Base-by-base conservation (phyloP, 2,888 invertebrate genomes). In the Drosophila atripex region DNA sequence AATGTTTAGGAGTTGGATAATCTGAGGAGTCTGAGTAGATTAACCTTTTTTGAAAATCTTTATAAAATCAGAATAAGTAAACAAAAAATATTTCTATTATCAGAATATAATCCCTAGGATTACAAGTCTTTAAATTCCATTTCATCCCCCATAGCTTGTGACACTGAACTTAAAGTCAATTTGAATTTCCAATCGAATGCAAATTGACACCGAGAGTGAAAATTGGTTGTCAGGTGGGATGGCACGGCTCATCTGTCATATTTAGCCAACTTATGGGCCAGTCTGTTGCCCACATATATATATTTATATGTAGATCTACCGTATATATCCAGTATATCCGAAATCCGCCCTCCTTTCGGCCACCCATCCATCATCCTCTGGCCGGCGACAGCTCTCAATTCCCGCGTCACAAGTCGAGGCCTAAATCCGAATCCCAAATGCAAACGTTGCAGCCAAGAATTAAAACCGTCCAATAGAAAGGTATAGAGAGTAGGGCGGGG, bases 391-490 rank as follows among this genome's bases (percentile, higher is more conserved):
- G 74, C 84, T 79, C 84, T 79, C 84, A 72, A 79, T 83, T 71
- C 41, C 45, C 61, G 58, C 60, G 58, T 30, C 43, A 46, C 65
- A 73, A 74, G 58, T 71, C 59, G 75, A 83, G 71, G 71, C 76
- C 66, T 21, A 43, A 43, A 43, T 43, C 43, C 43, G 12, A 43
- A 43, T 80, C 68, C 79, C 60, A 82, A 82, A 85, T 73, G 83
- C 83, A 79, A 84, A 72, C 78, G 75, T 66, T 68, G 63, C 71
- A 79, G 73, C 64, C 71, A 78, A 78, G 72, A 86, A 82, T 83
- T 78, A 76, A 86, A 71, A 73, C 43, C 32, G 38, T n/a, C 52
- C 32, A 43, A 47, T 50, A 30, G 50, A 18, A 68, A 39, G 16
- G 32, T 16, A 18, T 18, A 38, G 46, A 28, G 43, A 25, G 39